phyloP scores from a whole-genome alignment of 2,797 vertebrate species.

The Neosilurus hyrtlii region DNA sequence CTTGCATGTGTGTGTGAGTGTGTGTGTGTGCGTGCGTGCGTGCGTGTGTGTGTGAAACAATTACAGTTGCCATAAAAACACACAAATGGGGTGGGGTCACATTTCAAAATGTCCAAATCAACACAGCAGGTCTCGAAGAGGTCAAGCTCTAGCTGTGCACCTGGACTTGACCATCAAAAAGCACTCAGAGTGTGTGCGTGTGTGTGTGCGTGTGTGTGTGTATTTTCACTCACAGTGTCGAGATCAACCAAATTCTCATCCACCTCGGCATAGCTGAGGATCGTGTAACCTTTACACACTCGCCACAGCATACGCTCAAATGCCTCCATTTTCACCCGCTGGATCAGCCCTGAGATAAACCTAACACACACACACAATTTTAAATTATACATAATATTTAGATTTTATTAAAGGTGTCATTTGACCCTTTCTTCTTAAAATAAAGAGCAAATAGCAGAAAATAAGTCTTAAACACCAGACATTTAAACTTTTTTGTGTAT shows the following conservation, averaged over 20 bases:
- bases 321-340: slow-evolving; percentile 87
- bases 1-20: background rate
- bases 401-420: background rate
- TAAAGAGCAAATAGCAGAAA: background rate
- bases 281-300: slow-evolving; percentile 93
- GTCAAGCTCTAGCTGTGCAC: background rate
- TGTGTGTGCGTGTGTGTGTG: background rate
- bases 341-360: slow-evolving; percentile 91
- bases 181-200: background rate
- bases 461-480: background rate
- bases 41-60: slow-evolving; percentile 8
- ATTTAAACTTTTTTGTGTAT: background rate
- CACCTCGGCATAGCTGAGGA: slow-evolving; percentile 88
- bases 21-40: slow-evolving; percentile 2
- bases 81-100: background rate
- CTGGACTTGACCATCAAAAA: background rate
- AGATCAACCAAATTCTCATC: slow-evolving; percentile 84
- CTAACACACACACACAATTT: slow-evolving; percentile 62
- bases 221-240: slow-evolving; percentile 81
- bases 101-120: background rate
- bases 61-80: background rate
- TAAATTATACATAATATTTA: background rate
- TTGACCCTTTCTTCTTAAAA: background rate
- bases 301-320: slow-evolving; percentile 97
- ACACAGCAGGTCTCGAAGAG: background rate